Percentiles rank a stretch among this genome's conserved stretches.
These are phyloP conservation scores for Lagorchestes hirsutus DNA, from an alignment of 2,797 vertebrate genomes.

Conservation along the genomic window DNA sequence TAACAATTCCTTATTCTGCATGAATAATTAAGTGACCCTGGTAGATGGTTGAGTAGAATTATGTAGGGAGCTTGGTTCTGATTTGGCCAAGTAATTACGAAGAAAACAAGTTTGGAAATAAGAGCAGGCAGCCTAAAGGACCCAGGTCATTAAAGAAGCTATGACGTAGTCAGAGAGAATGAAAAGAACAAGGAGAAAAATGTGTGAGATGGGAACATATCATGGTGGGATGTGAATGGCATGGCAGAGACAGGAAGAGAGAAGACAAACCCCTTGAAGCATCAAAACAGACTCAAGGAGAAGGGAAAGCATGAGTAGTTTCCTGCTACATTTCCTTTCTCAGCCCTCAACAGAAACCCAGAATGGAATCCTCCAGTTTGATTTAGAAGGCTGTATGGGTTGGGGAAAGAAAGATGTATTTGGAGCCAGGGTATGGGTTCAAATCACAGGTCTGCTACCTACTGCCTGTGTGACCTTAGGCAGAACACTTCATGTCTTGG, in stretches of 20 bases:
- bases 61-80: background rate
- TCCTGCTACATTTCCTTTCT: background rate
- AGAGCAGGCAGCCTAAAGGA: background rate
- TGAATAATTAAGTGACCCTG: background rate
- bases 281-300: background rate
- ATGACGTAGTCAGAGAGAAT: background rate
- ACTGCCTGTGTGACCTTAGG: background rate
- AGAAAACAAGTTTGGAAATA: background rate
- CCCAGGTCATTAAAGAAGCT: background rate
- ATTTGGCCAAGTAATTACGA: background rate
- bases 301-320: background rate
- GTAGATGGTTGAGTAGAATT: background rate
- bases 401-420: background rate
- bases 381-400: background rate
- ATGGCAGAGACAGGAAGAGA: background rate
- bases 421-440: background rate
- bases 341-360: background rate
- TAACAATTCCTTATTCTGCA: background rate
- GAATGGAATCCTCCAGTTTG: background rate
- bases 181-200: background rate
- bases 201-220: background rate
- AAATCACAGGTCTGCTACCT: background rate
- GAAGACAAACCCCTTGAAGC: background rate
- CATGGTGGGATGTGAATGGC: background rate
- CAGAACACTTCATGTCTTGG: background rate